phyloP scores from a whole-genome alignment of 2,888 invertebrate genomes.

The Stegophylla sp. region DNA sequence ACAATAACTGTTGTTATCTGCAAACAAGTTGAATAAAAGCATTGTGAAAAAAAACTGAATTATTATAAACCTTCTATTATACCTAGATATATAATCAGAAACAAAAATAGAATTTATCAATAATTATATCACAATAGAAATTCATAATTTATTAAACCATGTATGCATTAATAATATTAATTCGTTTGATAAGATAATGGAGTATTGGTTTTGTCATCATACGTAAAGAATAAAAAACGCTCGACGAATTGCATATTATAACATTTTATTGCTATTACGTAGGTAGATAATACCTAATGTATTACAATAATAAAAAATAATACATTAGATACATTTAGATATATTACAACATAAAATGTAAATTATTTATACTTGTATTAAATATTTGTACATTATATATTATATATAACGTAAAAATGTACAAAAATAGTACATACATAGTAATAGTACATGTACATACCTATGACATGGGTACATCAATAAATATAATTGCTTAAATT shows the following conservation, averaged over 20 bases:
- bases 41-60: not conserved
- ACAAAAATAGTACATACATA: not conserved
- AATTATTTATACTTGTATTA: too few species aligned
- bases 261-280: not conserved
- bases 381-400: not conserved
- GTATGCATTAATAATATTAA: conserved; percentile 30
- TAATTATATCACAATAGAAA: not conserved
- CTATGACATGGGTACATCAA: not conserved
- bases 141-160: not conserved
- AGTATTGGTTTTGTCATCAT: conserved; percentile 7
- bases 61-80: not conserved
- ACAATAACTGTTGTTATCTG: conserved; percentile 46
- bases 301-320: too few species aligned
- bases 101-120: conserved; percentile 19
- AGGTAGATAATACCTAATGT: too few species aligned
- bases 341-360: too few species aligned
- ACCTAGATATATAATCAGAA: not conserved
- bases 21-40: conserved; percentile 11
- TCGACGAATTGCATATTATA: not conserved
- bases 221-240: conserved; percentile 25
- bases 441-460: not conserved
- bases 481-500: not conserved
- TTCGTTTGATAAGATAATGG: conserved; percentile 38
- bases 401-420: not conserved
- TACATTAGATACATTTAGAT: too few species aligned